Evolutionary conservation across 2,888 invertebrate genomes (phyloP).

Genomic region (Oconnorella tubifera): DNA sequence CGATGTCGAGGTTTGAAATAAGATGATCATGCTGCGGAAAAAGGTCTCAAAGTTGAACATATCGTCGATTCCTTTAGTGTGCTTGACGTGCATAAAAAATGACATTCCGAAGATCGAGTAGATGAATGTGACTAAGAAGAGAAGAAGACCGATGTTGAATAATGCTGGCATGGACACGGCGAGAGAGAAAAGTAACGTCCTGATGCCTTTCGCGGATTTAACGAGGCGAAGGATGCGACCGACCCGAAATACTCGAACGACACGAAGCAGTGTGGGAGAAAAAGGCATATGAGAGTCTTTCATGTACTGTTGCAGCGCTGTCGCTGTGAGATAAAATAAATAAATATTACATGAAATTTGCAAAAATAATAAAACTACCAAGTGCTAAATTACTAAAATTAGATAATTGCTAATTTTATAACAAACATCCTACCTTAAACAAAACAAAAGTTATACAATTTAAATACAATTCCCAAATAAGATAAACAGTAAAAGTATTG

Average conservation of each 20-base stretch:
- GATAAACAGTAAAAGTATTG: too few relatives aligned
- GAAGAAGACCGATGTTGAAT: constrained; percentile 95
- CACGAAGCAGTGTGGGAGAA: constrained; percentile 33
- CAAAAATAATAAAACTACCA: too few relatives aligned
- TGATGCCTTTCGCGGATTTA: constrained; percentile 94
- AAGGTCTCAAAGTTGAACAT: constrained; percentile 97
- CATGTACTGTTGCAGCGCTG: neutral
- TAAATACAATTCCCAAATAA: too few relatives aligned
- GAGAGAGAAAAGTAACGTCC: constrained; percentile 88
- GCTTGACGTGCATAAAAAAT: constrained; percentile 97
- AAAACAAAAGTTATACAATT: too few relatives aligned
- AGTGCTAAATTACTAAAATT: too few relatives aligned
- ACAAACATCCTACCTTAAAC: too few relatives aligned
- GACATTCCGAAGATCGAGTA: constrained; percentile 99
- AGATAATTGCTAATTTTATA: too few relatives aligned
- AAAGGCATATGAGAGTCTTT: too few relatives aligned
- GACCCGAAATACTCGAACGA: constrained; percentile 79
- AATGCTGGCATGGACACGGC: constrained; percentile 93
- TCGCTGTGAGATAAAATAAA: too few relatives aligned
- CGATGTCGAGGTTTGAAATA: constrained; percentile 75
- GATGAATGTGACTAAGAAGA: constrained; percentile 98
- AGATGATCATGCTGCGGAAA: constrained; percentile 94
- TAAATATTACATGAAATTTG: too few relatives aligned
- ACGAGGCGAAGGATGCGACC: constrained; percentile 90
- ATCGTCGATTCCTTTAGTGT: constrained; percentile 89